Evolutionary conservation across 1,140 invertebrate genomes (phyloP).

Genomic region (Ceratina japonica): DNA sequence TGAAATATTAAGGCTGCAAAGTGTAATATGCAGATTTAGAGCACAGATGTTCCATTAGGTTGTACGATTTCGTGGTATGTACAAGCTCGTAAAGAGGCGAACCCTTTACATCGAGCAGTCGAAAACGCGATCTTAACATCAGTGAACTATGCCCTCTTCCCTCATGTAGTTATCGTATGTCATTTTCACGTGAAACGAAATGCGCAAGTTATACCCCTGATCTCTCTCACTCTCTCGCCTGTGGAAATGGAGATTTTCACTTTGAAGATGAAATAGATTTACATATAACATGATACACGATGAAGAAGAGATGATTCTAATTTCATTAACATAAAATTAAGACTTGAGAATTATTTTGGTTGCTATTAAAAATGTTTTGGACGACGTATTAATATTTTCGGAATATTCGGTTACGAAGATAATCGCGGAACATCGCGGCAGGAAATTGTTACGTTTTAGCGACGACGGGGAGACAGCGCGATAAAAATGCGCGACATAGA

Average conservation of each 20-base stretch:
- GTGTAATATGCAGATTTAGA: constrained; percentile 7
- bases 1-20: constrained; percentile 13
- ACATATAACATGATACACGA: too few relatives aligned
- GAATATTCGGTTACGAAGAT: too few relatives aligned
- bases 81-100: constrained; percentile 5
- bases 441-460: too few relatives aligned
- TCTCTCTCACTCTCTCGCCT: too few relatives aligned
- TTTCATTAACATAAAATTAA: too few relatives aligned
- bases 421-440: too few relatives aligned
- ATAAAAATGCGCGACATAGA: constrained; percentile 13
- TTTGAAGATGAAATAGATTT: not conserved
- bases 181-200: constrained; percentile 1
- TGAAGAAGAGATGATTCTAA: too few relatives aligned
- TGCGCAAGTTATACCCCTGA: not conserved
- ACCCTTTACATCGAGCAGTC: not conserved
- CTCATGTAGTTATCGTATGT: constrained; percentile 11
- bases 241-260: not conserved
- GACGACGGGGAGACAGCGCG: not conserved
- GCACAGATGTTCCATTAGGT: constrained; percentile 22
- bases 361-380: too few relatives aligned
- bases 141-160: not conserved
- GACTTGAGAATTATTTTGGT: too few relatives aligned
- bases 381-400: too few relatives aligned
- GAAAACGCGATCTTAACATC: constrained; percentile 11
- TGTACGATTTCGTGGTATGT: not conserved